phyloP scores from a whole-genome alignment of 1,140 invertebrate species.

The Drosophila simulans region DNA sequence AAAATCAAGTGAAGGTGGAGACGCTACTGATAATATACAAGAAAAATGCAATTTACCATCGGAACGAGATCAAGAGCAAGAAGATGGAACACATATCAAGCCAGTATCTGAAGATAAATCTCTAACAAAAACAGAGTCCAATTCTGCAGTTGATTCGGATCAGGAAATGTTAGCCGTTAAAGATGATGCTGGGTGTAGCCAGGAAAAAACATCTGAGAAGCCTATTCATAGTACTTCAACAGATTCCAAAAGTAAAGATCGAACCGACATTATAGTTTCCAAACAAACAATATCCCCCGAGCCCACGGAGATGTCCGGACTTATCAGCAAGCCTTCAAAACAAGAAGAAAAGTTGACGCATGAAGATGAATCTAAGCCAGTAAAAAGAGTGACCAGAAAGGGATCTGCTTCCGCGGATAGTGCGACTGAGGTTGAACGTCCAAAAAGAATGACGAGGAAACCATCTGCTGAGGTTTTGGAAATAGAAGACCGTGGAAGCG shows the following conservation, averaged over 20 bases:
- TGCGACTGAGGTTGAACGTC: neutral
- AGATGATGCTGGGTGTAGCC: neutral
- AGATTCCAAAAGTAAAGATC: neutral
- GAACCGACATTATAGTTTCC: neutral
- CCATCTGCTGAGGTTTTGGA: neutral
- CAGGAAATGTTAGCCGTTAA: no score
- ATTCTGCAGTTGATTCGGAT: neutral
- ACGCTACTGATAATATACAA: neutral
- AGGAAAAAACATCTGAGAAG: neutral
- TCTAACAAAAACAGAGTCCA: neutral
- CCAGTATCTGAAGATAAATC: neutral
- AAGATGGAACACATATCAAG: neutral
- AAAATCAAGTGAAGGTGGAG: neutral
- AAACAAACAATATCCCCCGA: no score
- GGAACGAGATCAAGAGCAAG: neutral
- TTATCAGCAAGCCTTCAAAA: neutral
- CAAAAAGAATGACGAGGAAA: neutral
- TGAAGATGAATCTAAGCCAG: neutral
- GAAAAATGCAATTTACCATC: neutral
- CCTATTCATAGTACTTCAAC: neutral
- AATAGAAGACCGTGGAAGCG: neutral
- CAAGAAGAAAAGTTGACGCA: neutral
- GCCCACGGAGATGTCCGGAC: no score
- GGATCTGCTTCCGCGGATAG: slow-evolving; percentile 1
- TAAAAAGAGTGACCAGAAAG: neutral